Evolutionary conservation across 53 echinoderm and acorn worm species (phyloP).

Genomic region (Glandiceps talaboti): DNA sequence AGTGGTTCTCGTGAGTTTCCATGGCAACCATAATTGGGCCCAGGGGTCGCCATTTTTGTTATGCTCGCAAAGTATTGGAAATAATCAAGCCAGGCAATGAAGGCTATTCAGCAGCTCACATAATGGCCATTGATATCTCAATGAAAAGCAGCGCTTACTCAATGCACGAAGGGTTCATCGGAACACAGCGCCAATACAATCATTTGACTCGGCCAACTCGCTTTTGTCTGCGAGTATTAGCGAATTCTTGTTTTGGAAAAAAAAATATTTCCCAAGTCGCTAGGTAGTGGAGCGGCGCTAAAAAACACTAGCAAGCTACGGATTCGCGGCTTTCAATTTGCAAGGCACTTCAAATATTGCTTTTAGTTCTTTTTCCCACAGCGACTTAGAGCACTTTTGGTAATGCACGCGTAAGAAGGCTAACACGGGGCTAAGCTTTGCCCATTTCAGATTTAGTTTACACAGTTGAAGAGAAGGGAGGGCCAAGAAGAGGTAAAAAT

Average conservation of each 20-base stretch:
- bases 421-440: neutral
- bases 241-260: neutral
- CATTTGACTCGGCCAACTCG: neutral
- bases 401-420: neutral
- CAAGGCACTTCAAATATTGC: neutral
- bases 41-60: conserved; percentile 1
- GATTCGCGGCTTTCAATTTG: neutral
- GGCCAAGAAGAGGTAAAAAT: neutral
- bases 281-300: neutral
- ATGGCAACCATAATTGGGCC: conserved; percentile 1
- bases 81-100: neutral
- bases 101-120: neutral
- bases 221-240: neutral
- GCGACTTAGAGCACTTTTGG: neutral
- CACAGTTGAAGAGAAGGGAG: neutral
- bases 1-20: neutral
- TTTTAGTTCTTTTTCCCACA: neutral
- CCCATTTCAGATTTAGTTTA: neutral
- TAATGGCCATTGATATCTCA: neutral
- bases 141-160: neutral
- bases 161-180: neutral
- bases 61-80: neutral
- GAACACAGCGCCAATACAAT: neutral
- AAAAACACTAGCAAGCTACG: neutral
- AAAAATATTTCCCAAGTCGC: neutral